Percentiles rank a stretch among this genome's conserved stretches.
Evolutionary conservation across 2,113 vertebrate genomes (phyloP).

Genomic region (Lipophrys pholis): DNA sequence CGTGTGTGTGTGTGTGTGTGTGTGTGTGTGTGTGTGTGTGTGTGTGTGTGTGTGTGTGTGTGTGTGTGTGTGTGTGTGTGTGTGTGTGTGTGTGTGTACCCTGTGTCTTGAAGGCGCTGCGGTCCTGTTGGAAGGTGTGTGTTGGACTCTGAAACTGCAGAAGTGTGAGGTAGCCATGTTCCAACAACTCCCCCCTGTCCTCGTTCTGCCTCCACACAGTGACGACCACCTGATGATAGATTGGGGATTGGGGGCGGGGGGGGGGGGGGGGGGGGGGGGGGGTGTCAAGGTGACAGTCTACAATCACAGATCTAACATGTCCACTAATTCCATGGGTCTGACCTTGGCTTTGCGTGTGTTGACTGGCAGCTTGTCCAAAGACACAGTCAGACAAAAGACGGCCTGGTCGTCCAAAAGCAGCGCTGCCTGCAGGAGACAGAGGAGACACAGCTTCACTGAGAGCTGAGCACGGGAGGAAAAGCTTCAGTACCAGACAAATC

Average conservation of each 20-base stretch:
- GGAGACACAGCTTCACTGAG: too few relatives aligned
- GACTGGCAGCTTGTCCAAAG: conserved; percentile 88
- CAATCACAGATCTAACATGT: too few relatives aligned
- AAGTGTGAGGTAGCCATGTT: conserved; percentile 87
- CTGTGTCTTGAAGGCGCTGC: conserved; percentile 88
- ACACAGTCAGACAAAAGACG: conserved; percentile 88
- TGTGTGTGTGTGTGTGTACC: conserved; percentile 64
- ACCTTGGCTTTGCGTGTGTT: conserved; percentile 90
- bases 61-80: too few relatives aligned
- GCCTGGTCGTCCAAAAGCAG: conserved; percentile 88
- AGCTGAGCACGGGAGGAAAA: too few relatives aligned
- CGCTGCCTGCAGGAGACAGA: conserved; percentile 81
- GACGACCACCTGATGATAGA: conserved; percentile 84
- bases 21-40: too few relatives aligned
- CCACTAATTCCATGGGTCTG: conserved; percentile 27
- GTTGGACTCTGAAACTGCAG: conserved; percentile 87
- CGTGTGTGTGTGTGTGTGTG: too few relatives aligned
- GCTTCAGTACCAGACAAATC: too few relatives aligned
- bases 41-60: background rate
- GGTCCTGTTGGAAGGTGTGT: conserved; percentile 87
- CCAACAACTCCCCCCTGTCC: conserved; percentile 85
- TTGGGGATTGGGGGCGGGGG: background rate
- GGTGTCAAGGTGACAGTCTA: too few relatives aligned
- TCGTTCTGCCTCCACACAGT: conserved; percentile 89
- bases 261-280: too few relatives aligned